A percentile compares a stretch with the other conserved stretches of the same genome.
These are phyloP conservation scores for Melipona quadrifasciata DNA, from an alignment of 1,140 invertebrate genomes.

Conservation along the genomic window DNA sequence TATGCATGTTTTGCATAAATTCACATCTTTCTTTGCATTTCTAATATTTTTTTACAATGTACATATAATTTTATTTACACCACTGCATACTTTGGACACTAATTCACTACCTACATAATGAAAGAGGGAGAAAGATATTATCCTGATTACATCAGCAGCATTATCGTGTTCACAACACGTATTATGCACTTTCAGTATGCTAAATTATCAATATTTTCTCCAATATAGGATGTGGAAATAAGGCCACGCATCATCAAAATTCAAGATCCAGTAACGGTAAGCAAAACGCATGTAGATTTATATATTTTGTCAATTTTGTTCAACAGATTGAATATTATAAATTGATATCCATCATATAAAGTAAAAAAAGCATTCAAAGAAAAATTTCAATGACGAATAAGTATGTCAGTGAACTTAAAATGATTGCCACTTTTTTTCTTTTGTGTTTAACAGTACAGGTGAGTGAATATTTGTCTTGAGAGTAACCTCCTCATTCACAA, in stretches of 20 bases:
- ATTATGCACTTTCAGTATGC: conserved; percentile 31
- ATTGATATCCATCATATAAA: background rate
- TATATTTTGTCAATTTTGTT: conserved; percentile 5
- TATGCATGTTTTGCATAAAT: background rate
- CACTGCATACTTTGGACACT: conserved; percentile 22
- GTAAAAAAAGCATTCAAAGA: background rate
- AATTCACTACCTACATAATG: conserved; percentile 33
- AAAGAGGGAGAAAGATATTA: conserved; percentile 57
- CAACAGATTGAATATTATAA: background rate
- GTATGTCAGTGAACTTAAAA: background rate
- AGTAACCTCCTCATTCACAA: background rate
- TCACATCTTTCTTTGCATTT: background rate
- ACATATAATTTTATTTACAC: conserved; percentile 19
- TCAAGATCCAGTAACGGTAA: conserved; percentile 68
- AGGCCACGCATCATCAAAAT: conserved; percentile 66
- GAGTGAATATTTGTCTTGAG: background rate
- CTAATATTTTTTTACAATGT: conserved; percentile 10
- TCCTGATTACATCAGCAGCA: conserved; percentile 44
- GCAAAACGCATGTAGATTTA: conserved; percentile 46
- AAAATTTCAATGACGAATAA: background rate
- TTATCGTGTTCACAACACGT: conserved; percentile 42
- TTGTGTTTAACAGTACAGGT: background rate
- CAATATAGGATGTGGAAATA: conserved; percentile 74
- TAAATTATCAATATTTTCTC: conserved; percentile 64
- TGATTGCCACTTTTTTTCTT: background rate